Base-by-base conservation (phyloP, 2,888 invertebrate species). In the Nephrotoma flavescens region DNA sequence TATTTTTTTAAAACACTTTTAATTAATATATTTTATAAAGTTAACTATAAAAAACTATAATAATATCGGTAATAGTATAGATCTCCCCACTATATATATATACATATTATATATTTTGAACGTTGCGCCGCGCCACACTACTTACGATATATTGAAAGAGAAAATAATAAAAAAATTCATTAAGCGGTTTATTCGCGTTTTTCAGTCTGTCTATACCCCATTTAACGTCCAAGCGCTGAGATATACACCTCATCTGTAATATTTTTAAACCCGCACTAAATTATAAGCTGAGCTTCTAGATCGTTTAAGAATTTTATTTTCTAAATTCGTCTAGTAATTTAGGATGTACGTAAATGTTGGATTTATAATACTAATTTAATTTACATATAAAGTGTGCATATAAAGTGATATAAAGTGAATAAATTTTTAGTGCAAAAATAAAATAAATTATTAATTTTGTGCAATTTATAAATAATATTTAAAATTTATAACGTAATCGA, bases 151-250 rank as follows among this genome's bases (percentile, higher is more conserved):
- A 85, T 85, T 44, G 85, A 85, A 84, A 85, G 85, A 85, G 85
- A 85, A 85, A 85, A 85, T 85, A 85, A 85, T 44, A 71, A 71
- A 71, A 71, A 71, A 57, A 85, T 19, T 45, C 31, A 85, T 85
- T 85, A 85, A 85, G 85, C 11, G 85, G 85, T 85, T 85, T 85
- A 85, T 85, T 85, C 85, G 85, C 44, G 45, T 85, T 44, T 85
- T 85, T 85, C 19, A n/a, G 42, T 85, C 85, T 85, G n/a, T 19
- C 85, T 44, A 85, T 85, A 85, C 19, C 31, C 71, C 85, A 85
- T 85, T 85, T 85, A 85, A 9, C 19, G 85, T 85, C 85, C 42
- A 85, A 44, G 85, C 44, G 85, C 44, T 44, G 85, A 85, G 85
- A 44, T 85, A 85, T 44, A 85, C 42, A 85, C 85, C 44, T 71